Percentiles rank a stretch among this genome's conserved stretches.
These are phyloP conservation scores for Neocloeon triangulifer DNA, from an alignment of 1,140 invertebrate genomes.

Conservation along the genomic window DNA sequence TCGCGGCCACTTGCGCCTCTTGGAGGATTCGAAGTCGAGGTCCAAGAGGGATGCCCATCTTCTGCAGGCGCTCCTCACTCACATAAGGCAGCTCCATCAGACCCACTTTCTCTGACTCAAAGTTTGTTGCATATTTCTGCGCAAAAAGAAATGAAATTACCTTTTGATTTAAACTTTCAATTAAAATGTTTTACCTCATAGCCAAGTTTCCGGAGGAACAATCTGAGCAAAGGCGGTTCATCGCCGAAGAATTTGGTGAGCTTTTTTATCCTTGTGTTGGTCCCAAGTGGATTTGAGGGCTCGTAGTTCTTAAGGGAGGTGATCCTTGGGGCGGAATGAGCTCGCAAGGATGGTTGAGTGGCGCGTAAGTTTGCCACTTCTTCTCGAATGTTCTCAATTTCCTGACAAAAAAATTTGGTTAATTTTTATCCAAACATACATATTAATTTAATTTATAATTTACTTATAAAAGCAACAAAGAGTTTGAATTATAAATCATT, in stretches of 20 bases:
- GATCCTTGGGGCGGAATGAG: slow-evolving; percentile 21
- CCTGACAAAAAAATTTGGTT: slow-evolving; percentile 20
- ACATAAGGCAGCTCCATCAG: slow-evolving; percentile 81
- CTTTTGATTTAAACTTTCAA: too few species aligned
- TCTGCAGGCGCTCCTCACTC: slow-evolving; percentile 68
- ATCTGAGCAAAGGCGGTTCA: slow-evolving; percentile 68
- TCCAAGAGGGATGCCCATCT: slow-evolving; percentile 73
- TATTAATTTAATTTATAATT: too few species aligned
- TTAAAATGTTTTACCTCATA: slow-evolving; percentile 63
- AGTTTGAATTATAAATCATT: neutral
- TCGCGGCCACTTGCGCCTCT: slow-evolving; percentile 57
- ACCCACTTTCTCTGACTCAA: slow-evolving; percentile 74
- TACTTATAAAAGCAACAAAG: too few species aligned
- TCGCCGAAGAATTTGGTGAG: slow-evolving; percentile 83
- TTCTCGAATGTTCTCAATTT: slow-evolving; percentile 67
- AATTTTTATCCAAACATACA: too few species aligned
- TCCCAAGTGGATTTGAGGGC: slow-evolving; percentile 34
- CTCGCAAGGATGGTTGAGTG: slow-evolving; percentile 35
- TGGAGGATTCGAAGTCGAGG: slow-evolving; percentile 71
- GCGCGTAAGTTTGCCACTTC: slow-evolving; percentile 53
- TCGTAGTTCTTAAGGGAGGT: slow-evolving; percentile 20
- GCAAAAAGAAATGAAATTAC: too few species aligned
- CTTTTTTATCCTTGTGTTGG: slow-evolving; percentile 61
- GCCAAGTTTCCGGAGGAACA: slow-evolving; percentile 77
- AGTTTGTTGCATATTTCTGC: slow-evolving; percentile 68